Evolutionary conservation across 2,797 vertebrate species (phyloP), one percentile per base, ranked within the genome.

Genomic region (Lepilemur septentrionalis): DNA sequence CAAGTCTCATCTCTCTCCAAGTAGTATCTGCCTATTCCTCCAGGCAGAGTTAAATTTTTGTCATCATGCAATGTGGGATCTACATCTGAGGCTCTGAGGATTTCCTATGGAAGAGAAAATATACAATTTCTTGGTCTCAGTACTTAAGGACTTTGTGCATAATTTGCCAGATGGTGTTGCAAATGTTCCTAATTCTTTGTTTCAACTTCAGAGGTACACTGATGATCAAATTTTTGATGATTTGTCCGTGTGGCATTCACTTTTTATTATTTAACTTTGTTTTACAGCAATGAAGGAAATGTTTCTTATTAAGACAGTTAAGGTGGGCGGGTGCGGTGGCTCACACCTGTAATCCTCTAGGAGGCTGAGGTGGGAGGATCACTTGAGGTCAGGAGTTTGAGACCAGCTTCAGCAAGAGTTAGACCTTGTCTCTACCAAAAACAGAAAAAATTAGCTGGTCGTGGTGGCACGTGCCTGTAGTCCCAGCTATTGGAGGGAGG

Each of bases 261-360:
- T 91, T 86, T 82, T 86, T 82, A 73, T 92, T 70, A 73, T 92
- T 94, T 80, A 87, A 87, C 81, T 87, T 93, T 76, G 38, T 92
- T 94, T 96, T 80, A 6, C 20, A 93, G 69, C 22, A 2, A 22
- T 69, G 22, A 30, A 93, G 22, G 43, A 73, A 73, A 32, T 50
- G 23, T 93, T 79, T 83, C 65, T 46, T 50, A 20, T 69, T 83
- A 82, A 80, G 18, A 67, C 18, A 70, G 23, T 48, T 52, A 82
- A 95, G 1, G 28, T 69, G 63, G 63, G 63, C 7, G 7, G 6
- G 30, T 7, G 7, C 4, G 0, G 25, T 59, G 57, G 57, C 57
- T 28, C 25, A 59, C 7, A 59, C 57, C 57, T 59, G 25, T 28
- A 59, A 59, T 59, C 57, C 57, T 59, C 57, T 59, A 11, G 57